These are phyloP conservation scores for Cecropterus lyciades DNA, from an alignment of 1,140 invertebrate genomes.

Conservation along the genomic window DNA sequence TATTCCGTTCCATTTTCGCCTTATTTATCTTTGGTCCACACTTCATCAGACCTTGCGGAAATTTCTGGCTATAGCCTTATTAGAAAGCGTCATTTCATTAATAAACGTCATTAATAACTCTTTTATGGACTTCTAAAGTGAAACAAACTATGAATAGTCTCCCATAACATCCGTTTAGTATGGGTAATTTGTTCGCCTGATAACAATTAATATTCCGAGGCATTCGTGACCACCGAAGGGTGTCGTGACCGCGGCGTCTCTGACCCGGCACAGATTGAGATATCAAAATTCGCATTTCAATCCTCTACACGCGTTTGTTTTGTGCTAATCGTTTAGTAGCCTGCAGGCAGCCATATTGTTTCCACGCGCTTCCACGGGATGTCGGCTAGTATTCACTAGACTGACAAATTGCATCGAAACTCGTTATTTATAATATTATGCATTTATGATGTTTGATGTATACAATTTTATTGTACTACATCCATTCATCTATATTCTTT, in stretches of 20 bases:
- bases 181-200: slow-evolving; percentile 65
- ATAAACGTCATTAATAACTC: too few species aligned
- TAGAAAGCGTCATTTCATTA: too few species aligned
- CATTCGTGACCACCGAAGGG: slow-evolving; percentile 78
- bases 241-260: slow-evolving; percentile 78
- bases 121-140: too few species aligned
- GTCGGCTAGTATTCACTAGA: not conserved
- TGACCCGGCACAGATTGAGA: slow-evolving; percentile 78
- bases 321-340: slow-evolving; percentile 68
- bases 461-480: too few species aligned
- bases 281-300: slow-evolving; percentile 78
- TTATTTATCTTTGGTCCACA: too few species aligned
- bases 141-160: slow-evolving; percentile 48
- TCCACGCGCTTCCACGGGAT: slow-evolving; percentile 9
- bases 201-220: slow-evolving; percentile 73
- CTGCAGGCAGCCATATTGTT: slow-evolving; percentile 38
- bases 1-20: too few species aligned
- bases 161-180: slow-evolving; percentile 54
- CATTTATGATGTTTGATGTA: too few species aligned
- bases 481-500: too few species aligned
- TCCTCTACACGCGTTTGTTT: slow-evolving; percentile 66
- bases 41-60: too few species aligned
- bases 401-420: not conserved
- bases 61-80: too few species aligned
- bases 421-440: too few species aligned